Base-by-base conservation (phyloP, 1,140 invertebrate species). In the Leptinotarsa lineolata region DNA sequence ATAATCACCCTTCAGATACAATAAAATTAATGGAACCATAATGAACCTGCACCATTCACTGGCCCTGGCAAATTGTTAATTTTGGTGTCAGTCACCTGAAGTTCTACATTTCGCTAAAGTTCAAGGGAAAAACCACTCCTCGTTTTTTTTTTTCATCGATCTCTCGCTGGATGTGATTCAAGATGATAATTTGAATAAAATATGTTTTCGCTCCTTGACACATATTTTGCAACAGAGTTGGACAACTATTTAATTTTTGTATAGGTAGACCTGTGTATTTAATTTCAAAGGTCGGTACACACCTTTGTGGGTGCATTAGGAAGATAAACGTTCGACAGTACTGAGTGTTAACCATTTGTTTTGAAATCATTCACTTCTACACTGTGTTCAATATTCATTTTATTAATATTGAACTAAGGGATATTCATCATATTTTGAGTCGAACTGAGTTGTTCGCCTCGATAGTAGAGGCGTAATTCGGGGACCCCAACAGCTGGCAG, bases 11-110 rank as follows among this genome's bases (percentile, higher is more conserved):
- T 16, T 54, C n/a, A 54, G 6, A 5, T 18, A 63, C 61, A 63
- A 63, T 16, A 15, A 63, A 63, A 63, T 63, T 13, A 21, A 22
- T 12, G 16, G 8, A 22, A 16, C 61, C 20, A 63, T 63, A 22
- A 30, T 63, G 61, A 21, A 63, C 30, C 8, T 11, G 30, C 30
- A 44, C 73, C 75, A 72, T 69, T 74, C 72, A 74, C 75, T 58
- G 75, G 18, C 73, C 73, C 72, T 74, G 75, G 72, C 66, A 65
- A 72, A 64, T 73, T 68, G 48, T 48, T 73, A 68, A 71, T 68
- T 70, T 72, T 46, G 70, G 72, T 74, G 76, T 72, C 73, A 74
- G 45, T 74, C 64, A 72, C 69, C 68, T 54, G 45, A 74, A 72
- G 67, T 30, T 45, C 72, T 46, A 69, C 64, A 73, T 68, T 68